Evolutionary conservation across 1,140 invertebrate genomes (phyloP).

Genomic region (Trichonephila inaurata): DNA sequence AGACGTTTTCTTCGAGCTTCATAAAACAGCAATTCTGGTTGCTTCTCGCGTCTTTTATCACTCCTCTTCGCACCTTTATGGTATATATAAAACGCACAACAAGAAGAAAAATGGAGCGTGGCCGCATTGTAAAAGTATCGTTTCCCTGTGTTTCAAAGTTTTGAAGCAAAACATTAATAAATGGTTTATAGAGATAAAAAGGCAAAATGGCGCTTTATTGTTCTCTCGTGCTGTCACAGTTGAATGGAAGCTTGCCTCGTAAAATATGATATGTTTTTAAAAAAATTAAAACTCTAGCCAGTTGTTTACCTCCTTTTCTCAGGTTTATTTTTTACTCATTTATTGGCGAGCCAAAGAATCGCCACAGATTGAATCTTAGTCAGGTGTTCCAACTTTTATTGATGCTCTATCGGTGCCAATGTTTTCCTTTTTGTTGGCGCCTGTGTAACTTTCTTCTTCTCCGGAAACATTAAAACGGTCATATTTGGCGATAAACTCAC

Average conservation of each 20-base stretch:
- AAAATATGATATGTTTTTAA: conserved; percentile 56
- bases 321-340: conserved; percentile 1
- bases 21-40: conserved; percentile 63
- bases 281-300: conserved; percentile 45
- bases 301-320: conserved; percentile 1
- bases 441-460: conserved; percentile 3
- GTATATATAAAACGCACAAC: conserved; percentile 62
- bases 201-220: conserved; percentile 57
- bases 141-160: conserved; percentile 37
- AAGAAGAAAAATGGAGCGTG: conserved; percentile 42
- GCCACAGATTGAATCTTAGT: conserved; percentile 61
- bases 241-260: conserved; percentile 51
- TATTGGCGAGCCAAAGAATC: conserved; percentile 32
- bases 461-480: conserved; percentile 63
- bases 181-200: conserved; percentile 59
- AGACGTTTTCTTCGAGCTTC: conserved; percentile 50
- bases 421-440: conserved; percentile 22
- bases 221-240: conserved; percentile 57
- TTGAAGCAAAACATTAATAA: conserved; percentile 70
- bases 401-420: background rate
- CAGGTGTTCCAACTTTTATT: conserved; percentile 49
- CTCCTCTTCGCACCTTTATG: conserved; percentile 43
- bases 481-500: conserved; percentile 58
- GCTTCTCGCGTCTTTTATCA: conserved; percentile 37
- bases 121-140: conserved; percentile 35